These are phyloP conservation scores for Alosa alosa DNA, from an alignment of 2,113 vertebrate species.

Conservation along the genomic window DNA sequence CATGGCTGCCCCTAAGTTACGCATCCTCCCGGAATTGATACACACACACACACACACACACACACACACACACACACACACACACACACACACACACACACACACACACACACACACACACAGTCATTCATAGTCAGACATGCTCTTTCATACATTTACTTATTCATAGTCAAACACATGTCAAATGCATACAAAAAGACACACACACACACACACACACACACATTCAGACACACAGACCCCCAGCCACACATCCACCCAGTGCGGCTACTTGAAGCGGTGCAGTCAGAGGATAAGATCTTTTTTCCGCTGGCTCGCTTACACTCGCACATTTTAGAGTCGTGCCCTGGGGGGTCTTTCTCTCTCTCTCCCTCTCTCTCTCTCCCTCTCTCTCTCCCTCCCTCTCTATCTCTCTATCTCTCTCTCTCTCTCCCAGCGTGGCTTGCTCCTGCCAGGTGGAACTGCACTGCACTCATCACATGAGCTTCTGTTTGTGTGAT, in stretches of 20 bases:
- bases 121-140: neutral
- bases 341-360: neutral
- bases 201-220: neutral
- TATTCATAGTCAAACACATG: neutral
- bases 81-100: no score
- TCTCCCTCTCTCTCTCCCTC: neutral
- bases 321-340: constrained; percentile 11
- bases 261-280: neutral
- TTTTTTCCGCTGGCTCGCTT: constrained; percentile 14
- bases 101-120: neutral
- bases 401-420: no score
- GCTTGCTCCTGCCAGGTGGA: constrained; percentile 10
- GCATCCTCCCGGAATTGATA: neutral
- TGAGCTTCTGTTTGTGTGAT: constrained; percentile 14
- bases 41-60: no score
- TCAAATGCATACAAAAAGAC: neutral
- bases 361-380: constrained; percentile 2
- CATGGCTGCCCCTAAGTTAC: neutral
- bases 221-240: neutral
- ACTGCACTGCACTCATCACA: neutral
- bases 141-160: no score
- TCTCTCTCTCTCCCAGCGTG: neutral
- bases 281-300: constrained; percentile 13
- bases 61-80: no score
- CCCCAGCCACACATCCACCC: neutral